Evolutionary conservation across 2,113 vertebrate species (phyloP), one percentile per base, ranked within the genome.

Genomic region (Xyrauchen texanus): DNA sequence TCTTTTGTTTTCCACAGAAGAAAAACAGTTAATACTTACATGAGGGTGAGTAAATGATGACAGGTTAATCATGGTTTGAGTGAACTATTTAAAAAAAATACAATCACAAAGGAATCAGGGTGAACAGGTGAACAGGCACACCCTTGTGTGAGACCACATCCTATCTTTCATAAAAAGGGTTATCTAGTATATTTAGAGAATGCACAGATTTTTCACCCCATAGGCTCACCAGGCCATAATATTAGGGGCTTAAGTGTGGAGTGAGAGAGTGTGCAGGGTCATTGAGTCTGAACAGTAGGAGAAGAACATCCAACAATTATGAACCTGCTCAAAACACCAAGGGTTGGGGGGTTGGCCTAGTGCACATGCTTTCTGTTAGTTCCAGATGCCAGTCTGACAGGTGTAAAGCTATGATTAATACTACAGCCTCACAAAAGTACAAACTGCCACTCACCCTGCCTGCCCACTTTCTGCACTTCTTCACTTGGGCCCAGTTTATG

Each of bases 381-480:
- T 95, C 93, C 94, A 94, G 93, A 94, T 93, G 84, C 91, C 90
- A 86, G 84, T 87, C 87, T 93, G 93, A 94, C 94, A 94, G 92
- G 89, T 89, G 88, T 83, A 85, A 64, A 87, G 87, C 85, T 78
- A 83, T 94, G 94, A 95, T 94, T 92, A 88, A 94, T 95, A 87
- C 92, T 87, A 81, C 73, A 75, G 75, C 80, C 86, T 85, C 21
- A 55, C 77, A 75, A 77, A 34, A 34, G 21, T 34, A 34, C 21
- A 34, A 67, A 61, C 49, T 42, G 65, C 63, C 53, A 6, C 65
- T 16, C 64, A 34, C 21, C 21, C 21, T 34, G 8, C 46, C 66
- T 7, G 10, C 68, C 72, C 21, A 70, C n/a, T 45, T 34, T 34
- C 21, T 34, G 21, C 21, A 34, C 21, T 34, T 34, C 21, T 34